Conservation (phyloP, 2,113 vertebrate species). For the Aspidoscelis tigris region DNA sequence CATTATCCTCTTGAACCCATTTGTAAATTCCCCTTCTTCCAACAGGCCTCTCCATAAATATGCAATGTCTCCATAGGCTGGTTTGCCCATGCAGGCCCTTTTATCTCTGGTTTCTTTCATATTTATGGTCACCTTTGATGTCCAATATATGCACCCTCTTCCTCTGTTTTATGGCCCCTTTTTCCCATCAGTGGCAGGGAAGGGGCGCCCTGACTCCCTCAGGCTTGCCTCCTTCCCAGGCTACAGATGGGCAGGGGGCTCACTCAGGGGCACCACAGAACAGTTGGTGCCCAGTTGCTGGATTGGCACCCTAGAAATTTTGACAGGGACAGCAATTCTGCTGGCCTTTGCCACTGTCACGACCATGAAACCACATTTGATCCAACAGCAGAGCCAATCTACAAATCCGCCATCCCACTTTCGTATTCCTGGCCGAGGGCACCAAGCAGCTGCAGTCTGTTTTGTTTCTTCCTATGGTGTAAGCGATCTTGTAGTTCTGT, state of each 20-base stretch:
- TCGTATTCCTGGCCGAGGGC: neutral
- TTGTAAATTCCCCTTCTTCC: slow-evolving; percentile 68
- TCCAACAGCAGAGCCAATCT: neutral
- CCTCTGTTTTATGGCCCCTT: accelerated
- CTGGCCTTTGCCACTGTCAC: neutral
- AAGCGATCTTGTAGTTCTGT: neutral
- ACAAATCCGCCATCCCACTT: neutral
- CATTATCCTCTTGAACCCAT: slow-evolving; percentile 69
- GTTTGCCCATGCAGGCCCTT: slow-evolving; percentile 56
- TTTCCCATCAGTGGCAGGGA: neutral
- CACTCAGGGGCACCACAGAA: neutral
- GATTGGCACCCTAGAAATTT: neutral
- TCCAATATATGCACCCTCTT: neutral
- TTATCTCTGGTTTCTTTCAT: slow-evolving; percentile 60
- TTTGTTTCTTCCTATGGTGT: neutral
- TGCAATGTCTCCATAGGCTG: slow-evolving; percentile 51
- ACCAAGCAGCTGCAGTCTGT: neutral
- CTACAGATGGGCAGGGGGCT: neutral
- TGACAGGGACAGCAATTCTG: neutral
- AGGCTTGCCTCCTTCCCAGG: accelerated
- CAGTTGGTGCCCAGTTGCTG: neutral
- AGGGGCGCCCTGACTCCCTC: accelerated
- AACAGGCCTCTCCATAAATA: slow-evolving; percentile 59
- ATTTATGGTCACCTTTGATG: slow-evolving; percentile 53
- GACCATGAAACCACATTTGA: neutral